These are phyloP conservation scores for Hemichromis elongatus DNA, from an alignment of 2,113 vertebrate genomes.

Conservation along the genomic window DNA sequence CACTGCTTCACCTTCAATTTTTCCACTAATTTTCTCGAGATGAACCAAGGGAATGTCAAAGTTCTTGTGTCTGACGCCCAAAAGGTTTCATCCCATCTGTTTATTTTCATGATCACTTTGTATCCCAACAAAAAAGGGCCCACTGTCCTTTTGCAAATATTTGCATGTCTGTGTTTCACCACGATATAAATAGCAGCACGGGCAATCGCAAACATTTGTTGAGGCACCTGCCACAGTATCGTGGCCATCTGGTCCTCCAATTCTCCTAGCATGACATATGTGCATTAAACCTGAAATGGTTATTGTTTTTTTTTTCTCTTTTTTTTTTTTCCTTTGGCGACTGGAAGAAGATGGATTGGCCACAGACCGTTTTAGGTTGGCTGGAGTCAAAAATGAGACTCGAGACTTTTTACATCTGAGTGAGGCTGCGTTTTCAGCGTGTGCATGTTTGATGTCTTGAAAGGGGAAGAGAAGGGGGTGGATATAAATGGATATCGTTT, in stretches of 20 bases:
- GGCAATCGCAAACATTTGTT: constrained; percentile 75
- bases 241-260: constrained; percentile 74
- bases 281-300: constrained; percentile 70
- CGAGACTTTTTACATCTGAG: constrained; percentile 55
- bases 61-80: constrained; percentile 34
- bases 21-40: not conserved
- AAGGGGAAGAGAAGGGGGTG: not conserved
- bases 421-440: constrained; percentile 47
- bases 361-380: constrained; percentile 39
- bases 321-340: not conserved
- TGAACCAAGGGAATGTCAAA: constrained; percentile 28
- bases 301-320: constrained; percentile 42
- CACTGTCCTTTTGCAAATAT: constrained; percentile 71
- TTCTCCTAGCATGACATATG: constrained; percentile 73
- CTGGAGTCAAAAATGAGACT: constrained; percentile 56
- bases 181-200: constrained; percentile 76
- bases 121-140: constrained; percentile 61
- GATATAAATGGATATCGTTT: not conserved
- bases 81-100: constrained; percentile 63
- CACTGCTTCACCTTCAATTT: not conserved
- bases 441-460: constrained; percentile 50
- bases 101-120: constrained; percentile 63
- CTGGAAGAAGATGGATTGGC: constrained; percentile 32
- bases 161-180: constrained; percentile 68
- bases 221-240: constrained; percentile 72